A percentile compares a stretch with the other conserved stretches of the same genome.
Conservation (phyloP, 2,113 vertebrate genomes). For the Apaloderma vittatum region DNA sequence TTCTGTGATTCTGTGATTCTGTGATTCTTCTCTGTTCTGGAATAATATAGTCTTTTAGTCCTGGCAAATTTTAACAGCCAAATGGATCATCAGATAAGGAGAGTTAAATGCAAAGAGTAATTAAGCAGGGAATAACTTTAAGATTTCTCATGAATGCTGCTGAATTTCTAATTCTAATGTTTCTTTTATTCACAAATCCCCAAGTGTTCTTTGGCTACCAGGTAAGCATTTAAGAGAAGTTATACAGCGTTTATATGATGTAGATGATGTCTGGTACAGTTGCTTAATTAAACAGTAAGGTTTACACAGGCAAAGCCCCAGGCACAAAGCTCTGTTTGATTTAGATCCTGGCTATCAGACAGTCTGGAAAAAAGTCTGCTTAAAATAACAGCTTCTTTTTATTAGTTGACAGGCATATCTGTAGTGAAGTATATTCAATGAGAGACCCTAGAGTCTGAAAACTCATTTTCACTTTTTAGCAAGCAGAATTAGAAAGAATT, state of each 20-base stretch:
- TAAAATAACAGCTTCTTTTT: constrained; percentile 12
- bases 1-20: too few species aligned
- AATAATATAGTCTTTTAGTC: not conserved
- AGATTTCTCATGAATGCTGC: not conserved
- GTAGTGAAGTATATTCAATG: not conserved
- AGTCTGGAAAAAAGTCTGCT: not conserved
- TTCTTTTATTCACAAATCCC: not conserved
- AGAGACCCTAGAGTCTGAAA: not conserved
- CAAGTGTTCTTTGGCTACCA: not conserved
- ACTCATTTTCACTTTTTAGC: not conserved
- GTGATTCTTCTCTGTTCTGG: not conserved
- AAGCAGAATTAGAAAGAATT: not conserved
- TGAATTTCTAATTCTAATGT: not conserved
- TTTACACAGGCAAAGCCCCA: not conserved
- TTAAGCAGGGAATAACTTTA: not conserved
- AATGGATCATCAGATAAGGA: not conserved
- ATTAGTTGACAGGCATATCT: not conserved
- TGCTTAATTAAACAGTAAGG: constrained; percentile 13
- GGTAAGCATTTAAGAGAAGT: not conserved
- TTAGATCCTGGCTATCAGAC: not conserved
- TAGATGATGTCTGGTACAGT: not conserved
- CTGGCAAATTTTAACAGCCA: not conserved
- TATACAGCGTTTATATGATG: not conserved
- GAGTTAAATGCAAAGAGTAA: not conserved
- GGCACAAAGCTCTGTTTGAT: not conserved